phyloP scores from a whole-genome alignment of 2,113 vertebrate species.

The Malurus melanocephalus region DNA sequence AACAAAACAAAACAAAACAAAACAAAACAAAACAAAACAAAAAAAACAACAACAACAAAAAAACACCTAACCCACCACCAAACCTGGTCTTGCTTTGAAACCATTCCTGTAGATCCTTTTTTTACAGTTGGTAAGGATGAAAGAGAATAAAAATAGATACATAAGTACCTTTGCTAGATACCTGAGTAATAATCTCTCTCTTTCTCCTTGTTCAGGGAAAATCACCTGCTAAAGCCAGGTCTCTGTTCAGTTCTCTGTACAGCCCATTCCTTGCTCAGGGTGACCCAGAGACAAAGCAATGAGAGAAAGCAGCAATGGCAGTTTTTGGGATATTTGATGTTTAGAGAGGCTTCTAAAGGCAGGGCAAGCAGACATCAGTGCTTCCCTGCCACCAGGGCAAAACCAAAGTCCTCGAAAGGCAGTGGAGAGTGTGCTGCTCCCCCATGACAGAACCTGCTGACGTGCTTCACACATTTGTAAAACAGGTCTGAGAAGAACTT shows the following conservation, averaged over 20 bases:
- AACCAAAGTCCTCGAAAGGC: background rate
- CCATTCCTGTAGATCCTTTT: background rate
- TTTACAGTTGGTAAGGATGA: background rate
- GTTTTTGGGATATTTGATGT: too few relatives aligned
- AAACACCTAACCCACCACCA: background rate
- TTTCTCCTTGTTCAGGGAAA: background rate
- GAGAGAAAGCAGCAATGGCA: background rate
- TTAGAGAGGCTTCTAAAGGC: background rate
- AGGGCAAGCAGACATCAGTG: background rate
- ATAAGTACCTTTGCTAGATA: background rate
- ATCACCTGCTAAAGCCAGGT: background rate
- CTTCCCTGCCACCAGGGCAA: background rate
- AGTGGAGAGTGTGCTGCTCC: background rate
- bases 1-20: too few relatives aligned
- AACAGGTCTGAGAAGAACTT: background rate
- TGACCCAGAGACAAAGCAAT: fast-evolving
- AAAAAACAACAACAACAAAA: too few relatives aligned
- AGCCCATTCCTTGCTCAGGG: background rate
- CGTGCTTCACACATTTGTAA: fast-evolving
- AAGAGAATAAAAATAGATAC: background rate
- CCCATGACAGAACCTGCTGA: background rate
- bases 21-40: too few relatives aligned
- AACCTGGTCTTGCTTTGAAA: background rate
- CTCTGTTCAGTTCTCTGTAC: background rate
- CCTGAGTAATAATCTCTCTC: background rate